phyloP scores from a whole-genome alignment of 2,797 vertebrate species.

The Selene dorsalis region DNA sequence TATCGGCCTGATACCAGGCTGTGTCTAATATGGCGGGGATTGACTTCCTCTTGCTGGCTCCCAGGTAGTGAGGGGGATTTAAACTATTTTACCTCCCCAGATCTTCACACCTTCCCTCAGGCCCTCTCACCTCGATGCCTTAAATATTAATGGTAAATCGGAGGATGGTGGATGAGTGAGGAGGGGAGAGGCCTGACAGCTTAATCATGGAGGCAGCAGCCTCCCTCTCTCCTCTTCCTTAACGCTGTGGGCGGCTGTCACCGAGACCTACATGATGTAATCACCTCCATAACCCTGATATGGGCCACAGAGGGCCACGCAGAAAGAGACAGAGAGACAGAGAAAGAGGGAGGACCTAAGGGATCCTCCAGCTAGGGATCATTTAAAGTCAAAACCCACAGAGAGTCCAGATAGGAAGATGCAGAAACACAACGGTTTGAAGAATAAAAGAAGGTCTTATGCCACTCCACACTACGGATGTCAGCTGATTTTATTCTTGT shows the following conservation, averaged over 20 bases:
- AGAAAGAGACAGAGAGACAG: conserved; percentile 54
- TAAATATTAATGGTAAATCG: conserved; percentile 84
- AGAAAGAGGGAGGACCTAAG: conserved; percentile 28
- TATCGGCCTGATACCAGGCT: conserved; percentile 76
- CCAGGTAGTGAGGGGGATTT: conserved; percentile 76
- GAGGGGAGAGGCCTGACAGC: conserved; percentile 79
- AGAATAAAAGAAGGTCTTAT: not conserved
- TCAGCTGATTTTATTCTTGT: too few species aligned
- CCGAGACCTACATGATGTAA: conserved; percentile 85
- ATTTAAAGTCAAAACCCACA: conserved; percentile 53
- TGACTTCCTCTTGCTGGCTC: conserved; percentile 74
- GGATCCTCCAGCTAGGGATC: conserved; percentile 57
- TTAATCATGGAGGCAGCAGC: conserved; percentile 81
- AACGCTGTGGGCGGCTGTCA: conserved; percentile 81
- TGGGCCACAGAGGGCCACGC: conserved; percentile 66
- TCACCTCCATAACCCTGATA: conserved; percentile 82
- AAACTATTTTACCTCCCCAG: conserved; percentile 80
- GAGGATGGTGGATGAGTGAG: conserved; percentile 74
- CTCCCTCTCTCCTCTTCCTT: conserved; percentile 64
- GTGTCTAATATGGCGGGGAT: conserved; percentile 80
- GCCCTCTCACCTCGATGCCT: conserved; percentile 79
- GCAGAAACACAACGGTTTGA: not conserved
- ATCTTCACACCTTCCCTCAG: conserved; percentile 81
- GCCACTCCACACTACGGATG: not conserved
- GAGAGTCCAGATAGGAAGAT: conserved; percentile 24